phyloP scores from a whole-genome alignment of 2,888 invertebrate species.

The Serrognathus titanus region DNA sequence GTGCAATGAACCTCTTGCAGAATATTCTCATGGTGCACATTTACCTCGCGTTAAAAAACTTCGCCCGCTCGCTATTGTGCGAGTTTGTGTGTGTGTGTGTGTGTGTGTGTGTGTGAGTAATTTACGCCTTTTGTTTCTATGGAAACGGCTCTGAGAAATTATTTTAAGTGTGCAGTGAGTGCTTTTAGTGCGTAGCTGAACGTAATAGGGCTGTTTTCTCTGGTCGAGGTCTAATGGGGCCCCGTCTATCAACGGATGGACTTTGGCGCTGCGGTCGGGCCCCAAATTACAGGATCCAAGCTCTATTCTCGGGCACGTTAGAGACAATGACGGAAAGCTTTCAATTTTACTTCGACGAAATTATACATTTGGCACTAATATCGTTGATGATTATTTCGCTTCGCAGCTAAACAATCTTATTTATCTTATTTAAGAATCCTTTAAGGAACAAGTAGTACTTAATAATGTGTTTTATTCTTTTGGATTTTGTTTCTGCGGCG shows the following conservation, averaged over 20 bases:
- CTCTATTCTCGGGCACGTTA: slow-evolving; percentile 4
- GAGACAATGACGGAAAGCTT: slow-evolving; percentile 13
- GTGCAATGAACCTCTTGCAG: background rate
- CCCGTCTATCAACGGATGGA: background rate
- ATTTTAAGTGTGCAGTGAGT: slow-evolving; percentile 3
- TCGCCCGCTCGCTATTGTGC: background rate
- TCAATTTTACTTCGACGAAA: slow-evolving; percentile 6
- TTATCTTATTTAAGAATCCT: no score
- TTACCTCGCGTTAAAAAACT: background rate
- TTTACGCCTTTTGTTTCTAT: no score
- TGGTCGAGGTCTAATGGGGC: slow-evolving; percentile 4
- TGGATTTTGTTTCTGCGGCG: no score
- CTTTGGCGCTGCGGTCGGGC: slow-evolving; percentile 3
- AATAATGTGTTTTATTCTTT: no score
- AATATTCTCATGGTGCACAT: slow-evolving; percentile 2
- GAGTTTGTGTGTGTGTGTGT: background rate
- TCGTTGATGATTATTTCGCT: background rate
- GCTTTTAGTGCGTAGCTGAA: slow-evolving; percentile 8
- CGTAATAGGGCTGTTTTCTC: slow-evolving; percentile 12
- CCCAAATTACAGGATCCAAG: slow-evolving; percentile 13
- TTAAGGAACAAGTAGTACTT: no score
- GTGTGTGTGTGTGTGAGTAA: background rate
- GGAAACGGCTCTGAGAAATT: background rate
- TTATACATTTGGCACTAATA: slow-evolving; percentile 7
- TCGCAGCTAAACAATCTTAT: background rate